phyloP scores from a whole-genome alignment of 1,140 invertebrate species.

The Chrysomallon squamiferum region DNA sequence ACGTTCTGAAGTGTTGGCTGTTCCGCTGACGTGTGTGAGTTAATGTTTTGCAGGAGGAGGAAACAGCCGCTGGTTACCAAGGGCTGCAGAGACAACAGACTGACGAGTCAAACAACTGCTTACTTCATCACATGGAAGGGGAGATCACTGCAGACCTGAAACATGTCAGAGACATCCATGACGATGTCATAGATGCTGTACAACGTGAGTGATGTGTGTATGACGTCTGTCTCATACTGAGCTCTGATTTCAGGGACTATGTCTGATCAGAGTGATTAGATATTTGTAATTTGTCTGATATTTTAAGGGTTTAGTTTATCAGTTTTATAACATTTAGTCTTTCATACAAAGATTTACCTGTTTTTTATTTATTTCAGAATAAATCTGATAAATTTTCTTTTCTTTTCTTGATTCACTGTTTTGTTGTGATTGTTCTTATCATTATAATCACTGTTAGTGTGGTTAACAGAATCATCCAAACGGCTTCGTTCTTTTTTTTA shows the following conservation, averaged over 20 bases:
- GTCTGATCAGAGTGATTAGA: neutral
- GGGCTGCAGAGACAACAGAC: constrained; percentile 25
- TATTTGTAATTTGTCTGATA: neutral
- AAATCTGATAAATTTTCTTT: no score
- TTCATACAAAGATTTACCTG: neutral
- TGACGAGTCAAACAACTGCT: constrained; percentile 15
- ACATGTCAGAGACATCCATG: constrained; percentile 33
- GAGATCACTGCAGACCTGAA: constrained; percentile 29
- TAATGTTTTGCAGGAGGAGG: constrained; percentile 18
- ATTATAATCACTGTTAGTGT: no score
- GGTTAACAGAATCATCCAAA: no score
- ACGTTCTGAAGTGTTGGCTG: no score
- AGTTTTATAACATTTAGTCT: neutral
- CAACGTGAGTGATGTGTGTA: no score
- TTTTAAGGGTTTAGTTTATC: no score
- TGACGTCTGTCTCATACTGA: no score
- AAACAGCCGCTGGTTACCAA: constrained; percentile 22
- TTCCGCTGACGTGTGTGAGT: no score
- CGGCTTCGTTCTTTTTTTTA: no score
- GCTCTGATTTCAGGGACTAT: neutral
- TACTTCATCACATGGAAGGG: constrained; percentile 30
- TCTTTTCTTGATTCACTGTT: no score
- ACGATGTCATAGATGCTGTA: constrained; percentile 28
- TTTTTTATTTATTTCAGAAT: neutral
- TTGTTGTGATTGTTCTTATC: no score